Percentiles rank a stretch among this genome's conserved stretches.
Evolutionary conservation across 2,113 vertebrate genomes (phyloP).

Genomic region (Rallus limicola): DNA sequence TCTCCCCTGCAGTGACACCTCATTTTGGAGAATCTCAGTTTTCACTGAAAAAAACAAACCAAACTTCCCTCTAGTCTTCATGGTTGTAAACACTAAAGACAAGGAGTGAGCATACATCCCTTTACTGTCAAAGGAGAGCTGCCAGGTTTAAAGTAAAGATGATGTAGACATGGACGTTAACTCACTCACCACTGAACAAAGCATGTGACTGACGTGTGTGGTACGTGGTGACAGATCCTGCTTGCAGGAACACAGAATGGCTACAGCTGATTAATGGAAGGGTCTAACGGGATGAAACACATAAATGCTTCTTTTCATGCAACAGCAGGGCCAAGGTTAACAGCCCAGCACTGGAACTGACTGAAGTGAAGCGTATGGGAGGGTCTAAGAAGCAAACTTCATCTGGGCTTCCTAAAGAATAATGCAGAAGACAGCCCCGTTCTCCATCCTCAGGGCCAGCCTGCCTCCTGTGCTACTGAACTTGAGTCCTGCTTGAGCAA

Average conservation of each 20-base stretch:
- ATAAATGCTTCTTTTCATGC: background rate
- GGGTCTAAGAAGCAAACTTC: background rate
- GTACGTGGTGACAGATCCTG: background rate
- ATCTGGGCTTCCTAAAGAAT: background rate
- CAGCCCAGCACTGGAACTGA: background rate
- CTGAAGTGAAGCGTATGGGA: background rate
- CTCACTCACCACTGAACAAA: background rate
- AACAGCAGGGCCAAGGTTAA: background rate
- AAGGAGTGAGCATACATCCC: background rate
- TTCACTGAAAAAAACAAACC: background rate
- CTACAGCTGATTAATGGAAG: background rate
- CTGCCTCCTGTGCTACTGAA: background rate
- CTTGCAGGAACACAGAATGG: background rate
- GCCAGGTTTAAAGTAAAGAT: background rate
- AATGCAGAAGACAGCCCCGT: background rate
- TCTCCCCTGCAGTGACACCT: background rate
- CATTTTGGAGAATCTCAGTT: background rate
- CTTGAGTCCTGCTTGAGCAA: background rate
- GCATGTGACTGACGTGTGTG: background rate
- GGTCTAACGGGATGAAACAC: background rate
- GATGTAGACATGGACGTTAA: background rate
- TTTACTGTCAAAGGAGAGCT: background rate
- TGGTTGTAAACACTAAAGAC: background rate
- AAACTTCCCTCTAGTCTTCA: background rate
- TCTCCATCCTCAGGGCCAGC: rapidly evolving